Base-by-base conservation (phyloP, 1,140 invertebrate genomes). In the Metopolophium dirhodum region DNA sequence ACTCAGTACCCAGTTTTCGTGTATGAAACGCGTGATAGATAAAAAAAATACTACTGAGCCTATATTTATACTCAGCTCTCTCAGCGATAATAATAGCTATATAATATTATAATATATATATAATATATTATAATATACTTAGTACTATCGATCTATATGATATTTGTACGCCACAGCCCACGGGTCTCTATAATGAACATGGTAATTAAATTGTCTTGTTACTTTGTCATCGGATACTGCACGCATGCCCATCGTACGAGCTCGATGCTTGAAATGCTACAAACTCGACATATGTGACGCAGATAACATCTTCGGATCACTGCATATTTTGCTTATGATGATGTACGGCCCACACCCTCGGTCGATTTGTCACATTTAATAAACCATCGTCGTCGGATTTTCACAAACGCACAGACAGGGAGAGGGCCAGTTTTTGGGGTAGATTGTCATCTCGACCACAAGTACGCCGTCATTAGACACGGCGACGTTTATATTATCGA, bases 301-400 rank as follows among this genome's bases (percentile, higher is more conserved):
- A 26, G 91, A 92, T 92, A 92, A 83, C 68, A 85, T 85, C 68
- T 83, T 89, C 37, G 88, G 88, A 90, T 61, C 51, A 14, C 47
- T 37, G n/a, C 8, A 35, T 51, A 88, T 54, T 45, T 35, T 45
- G 37, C 35, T 88, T 51, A 20, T 9, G 47, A n/a, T 35, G 49
- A 86, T 30, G 49, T 20, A 37, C 88, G 20, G 51, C 37, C 49
- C 41, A 30, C 61, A 26, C 68, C 90, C 47, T 26, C 20, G 82
- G 82, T 45, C 41, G 37, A 93, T 93, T 93, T 93, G 91, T 93
- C 91, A 83, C 82, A 93, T 93, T 93, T 35, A 93, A 93, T 93
- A 45, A 85, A 54, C 91, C 82, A 23, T 57, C 91, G 82, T 37
- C 91, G 49, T 51, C 77, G 68, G 68, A n/a, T 51, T 83, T 54